Conservation (phyloP, 2,888 invertebrate genomes). For the Phasia obesa region DNA sequence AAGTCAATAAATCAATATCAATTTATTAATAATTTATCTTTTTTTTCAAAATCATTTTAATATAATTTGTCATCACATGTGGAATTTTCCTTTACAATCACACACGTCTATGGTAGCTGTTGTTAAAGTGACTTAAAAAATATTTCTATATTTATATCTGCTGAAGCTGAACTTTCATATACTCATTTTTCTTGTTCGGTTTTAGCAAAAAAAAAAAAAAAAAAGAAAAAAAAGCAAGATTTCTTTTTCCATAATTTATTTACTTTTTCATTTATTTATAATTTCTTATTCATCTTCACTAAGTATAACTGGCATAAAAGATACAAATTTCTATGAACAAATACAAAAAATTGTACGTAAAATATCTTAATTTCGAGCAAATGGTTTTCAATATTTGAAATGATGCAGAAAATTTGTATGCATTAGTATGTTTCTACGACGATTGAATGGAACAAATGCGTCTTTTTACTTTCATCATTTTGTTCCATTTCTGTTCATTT, state of each 20-base stretch:
- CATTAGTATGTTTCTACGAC: background rate
- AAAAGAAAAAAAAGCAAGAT: too few species aligned
- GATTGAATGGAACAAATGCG: background rate
- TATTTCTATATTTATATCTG: too few species aligned
- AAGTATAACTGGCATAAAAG: constrained; percentile 3
- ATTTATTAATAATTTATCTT: too few species aligned
- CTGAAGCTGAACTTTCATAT: too few species aligned
- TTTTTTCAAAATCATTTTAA: background rate
- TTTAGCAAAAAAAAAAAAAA: too few species aligned
- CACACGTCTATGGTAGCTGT: too few species aligned
- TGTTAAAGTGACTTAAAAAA: too few species aligned
- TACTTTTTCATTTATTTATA: constrained; percentile 10
- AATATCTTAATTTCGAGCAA: constrained; percentile 55
- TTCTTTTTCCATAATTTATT: too few species aligned
- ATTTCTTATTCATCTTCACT: constrained; percentile 9
- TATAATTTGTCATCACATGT: constrained; percentile 43
- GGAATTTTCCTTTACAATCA: background rate
- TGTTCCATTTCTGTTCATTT: constrained; percentile 26
- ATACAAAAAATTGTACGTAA: background rate
- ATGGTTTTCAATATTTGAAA: constrained; percentile 50
- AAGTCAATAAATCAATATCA: constrained; percentile 35
- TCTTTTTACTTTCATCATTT: constrained; percentile 37
- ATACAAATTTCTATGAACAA: constrained; percentile 13
- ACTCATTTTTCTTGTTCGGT: too few species aligned
- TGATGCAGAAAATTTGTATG: constrained; percentile 29